These are phyloP conservation scores for Amyelois transitella DNA, from an alignment of 1,140 invertebrate species.

Conservation along the genomic window DNA sequence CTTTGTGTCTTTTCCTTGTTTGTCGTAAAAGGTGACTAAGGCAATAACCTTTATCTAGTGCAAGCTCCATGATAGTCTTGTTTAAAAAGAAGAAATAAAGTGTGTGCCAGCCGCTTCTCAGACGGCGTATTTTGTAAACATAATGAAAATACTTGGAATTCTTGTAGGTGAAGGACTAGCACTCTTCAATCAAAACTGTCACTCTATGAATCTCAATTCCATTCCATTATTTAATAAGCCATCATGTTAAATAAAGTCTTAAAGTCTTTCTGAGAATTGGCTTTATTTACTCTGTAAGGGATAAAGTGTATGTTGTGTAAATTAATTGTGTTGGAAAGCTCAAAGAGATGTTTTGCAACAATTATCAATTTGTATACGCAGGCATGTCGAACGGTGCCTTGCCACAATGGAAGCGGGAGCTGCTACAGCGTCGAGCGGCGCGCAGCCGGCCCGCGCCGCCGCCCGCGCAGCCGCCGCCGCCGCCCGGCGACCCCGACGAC, in stretches of 20 bases:
- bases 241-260: not conserved
- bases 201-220: not conserved
- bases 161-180: no score
- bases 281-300: no score
- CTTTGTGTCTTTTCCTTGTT: no score
- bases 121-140: not conserved
- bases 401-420: conserved; percentile 84
- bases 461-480: conserved; percentile 25
- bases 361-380: conserved; percentile 10
- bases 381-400: conserved; percentile 64
- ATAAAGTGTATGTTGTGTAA: no score
- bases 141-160: no score
- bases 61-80: no score
- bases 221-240: not conserved
- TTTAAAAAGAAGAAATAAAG: not conserved
- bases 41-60: no score
- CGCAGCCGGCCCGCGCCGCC: conserved; percentile 30
- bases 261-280: not conserved
- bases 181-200: no score
- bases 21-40: not conserved
- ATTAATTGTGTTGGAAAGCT: not conserved
- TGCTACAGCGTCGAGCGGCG: conserved; percentile 78
- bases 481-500: conserved; percentile 35
- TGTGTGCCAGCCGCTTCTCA: not conserved
- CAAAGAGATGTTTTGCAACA: no score